Base-by-base conservation (phyloP, 2,888 invertebrate species). In the Clitarchus hookeri region DNA sequence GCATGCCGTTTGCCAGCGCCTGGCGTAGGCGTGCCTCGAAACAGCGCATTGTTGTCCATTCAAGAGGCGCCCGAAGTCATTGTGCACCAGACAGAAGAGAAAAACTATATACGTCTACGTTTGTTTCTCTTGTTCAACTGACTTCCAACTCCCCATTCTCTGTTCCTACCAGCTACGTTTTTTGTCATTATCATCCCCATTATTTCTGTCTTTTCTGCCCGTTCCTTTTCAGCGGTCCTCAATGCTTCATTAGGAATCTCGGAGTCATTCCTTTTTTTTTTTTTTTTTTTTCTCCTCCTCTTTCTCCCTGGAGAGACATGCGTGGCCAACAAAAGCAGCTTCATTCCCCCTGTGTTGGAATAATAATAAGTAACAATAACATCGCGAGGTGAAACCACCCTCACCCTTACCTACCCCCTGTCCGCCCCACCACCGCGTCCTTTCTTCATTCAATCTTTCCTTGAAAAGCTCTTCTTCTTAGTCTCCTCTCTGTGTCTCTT, bases 231-330 rank as follows among this genome's bases (percentile, higher is more conserved):
- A 85, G 48, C 25, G 78, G 25, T 23, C 84, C 86, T 86, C 87
- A 87, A 87, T 87, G 88, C 87, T 88, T 88, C 88, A 88, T 88
- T 88, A 88, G 88, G 85, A 88, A 87, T 87, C 88, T 88, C 86
- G 85, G 77, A 87, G 88, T 87, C 88, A 88, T 86, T 88, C 86
- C 65, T 65, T 65, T 65, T 65, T n/a, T 65, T 6, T 6, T 65
- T n/a, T 65, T 6, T 6, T 6, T 23, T n/a, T 23, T 19, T 23
- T n/a, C n/a, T n/a, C n/a, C n/a, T 65, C 23, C n/a, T 65, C n/a
- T 65, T 65, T n/a, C n/a, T n/a, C n/a, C 65, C 65, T 8, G 65
- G 65, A 44, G 82, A 82, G 82, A 82, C 82, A 82, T 82, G 44
- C 82, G 82, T 44, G 27, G 36, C 19, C 82, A 82, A 82, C 82